Percentiles rank a stretch among this genome's conserved stretches.
These are phyloP conservation scores for Pogona vitticeps DNA, from an alignment of 2,113 vertebrate species.

Conservation along the genomic window DNA sequence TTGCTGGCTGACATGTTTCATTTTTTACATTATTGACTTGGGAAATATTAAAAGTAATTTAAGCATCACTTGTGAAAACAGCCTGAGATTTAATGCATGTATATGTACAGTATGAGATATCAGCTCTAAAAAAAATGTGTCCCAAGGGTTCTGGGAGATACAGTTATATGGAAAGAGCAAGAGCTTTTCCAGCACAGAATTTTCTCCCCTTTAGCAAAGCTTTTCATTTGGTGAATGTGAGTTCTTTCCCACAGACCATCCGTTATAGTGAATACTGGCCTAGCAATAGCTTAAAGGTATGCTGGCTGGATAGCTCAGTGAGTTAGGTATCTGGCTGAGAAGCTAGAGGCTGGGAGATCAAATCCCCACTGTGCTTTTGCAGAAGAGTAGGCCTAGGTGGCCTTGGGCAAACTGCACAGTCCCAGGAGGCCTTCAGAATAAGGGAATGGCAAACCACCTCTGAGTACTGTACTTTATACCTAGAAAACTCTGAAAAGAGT, in stretches of 20 bases:
- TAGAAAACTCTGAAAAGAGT: too few relatives aligned
- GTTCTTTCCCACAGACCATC: not conserved
- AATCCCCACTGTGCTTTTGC: too few relatives aligned
- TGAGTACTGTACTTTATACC: too few relatives aligned
- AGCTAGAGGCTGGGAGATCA: too few relatives aligned
- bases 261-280: not conserved
- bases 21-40: not conserved
- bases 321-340: too few relatives aligned
- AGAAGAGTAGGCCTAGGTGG: too few relatives aligned
- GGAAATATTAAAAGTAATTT: constrained; percentile 10
- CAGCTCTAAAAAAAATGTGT: not conserved
- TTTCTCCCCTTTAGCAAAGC: not conserved
- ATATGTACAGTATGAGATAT: not conserved
- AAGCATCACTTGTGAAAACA: not conserved
- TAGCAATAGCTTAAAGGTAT: not conserved
- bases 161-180: not conserved
- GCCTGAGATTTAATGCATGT: not conserved
- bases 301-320: too few relatives aligned
- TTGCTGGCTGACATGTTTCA: not conserved
- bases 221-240: not conserved
- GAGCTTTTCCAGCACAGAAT: not conserved
- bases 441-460: too few relatives aligned
- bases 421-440: not conserved
- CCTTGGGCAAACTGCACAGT: not conserved
- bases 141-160: not conserved